phyloP scores from a whole-genome alignment of 1,140 invertebrate species.

The Eubasilissa regina region DNA sequence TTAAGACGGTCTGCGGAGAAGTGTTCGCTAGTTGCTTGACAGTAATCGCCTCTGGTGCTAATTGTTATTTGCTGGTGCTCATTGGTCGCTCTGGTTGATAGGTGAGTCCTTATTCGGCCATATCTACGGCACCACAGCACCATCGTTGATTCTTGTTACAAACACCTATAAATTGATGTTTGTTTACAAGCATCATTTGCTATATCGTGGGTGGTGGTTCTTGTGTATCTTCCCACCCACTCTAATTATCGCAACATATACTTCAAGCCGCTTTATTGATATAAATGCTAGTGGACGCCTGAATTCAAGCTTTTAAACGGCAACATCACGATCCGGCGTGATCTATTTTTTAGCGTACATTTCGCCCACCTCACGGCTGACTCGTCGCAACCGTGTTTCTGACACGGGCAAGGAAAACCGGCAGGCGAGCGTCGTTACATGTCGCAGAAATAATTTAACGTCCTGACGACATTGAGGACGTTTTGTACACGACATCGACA shows the following conservation, averaged over 20 bases:
- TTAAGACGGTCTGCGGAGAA: too few relatives aligned
- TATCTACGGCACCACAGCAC: too few relatives aligned
- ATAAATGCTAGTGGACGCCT: slow-evolving; percentile 20
- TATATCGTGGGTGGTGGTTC: slow-evolving; percentile 24
- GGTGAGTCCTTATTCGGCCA: too few relatives aligned
- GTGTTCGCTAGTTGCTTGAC: too few relatives aligned
- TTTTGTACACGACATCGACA: not conserved
- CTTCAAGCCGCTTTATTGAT: slow-evolving; percentile 10
- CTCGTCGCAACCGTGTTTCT: not conserved
- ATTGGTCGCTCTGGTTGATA: too few relatives aligned
- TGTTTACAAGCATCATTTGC: not conserved
- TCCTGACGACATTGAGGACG: slow-evolving; percentile 1
- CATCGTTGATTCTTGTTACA: too few relatives aligned
- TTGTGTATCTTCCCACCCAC: slow-evolving; percentile 2
- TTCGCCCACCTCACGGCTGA: not conserved
- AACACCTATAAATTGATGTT: too few relatives aligned
- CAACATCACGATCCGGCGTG: slow-evolving; percentile 22
- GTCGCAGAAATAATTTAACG: not conserved
- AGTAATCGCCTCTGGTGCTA: too few relatives aligned
- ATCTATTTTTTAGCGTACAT: slow-evolving; percentile 18
- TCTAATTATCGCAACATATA: slow-evolving; percentile 22
- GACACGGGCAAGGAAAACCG: not conserved
- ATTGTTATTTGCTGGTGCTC: too few relatives aligned
- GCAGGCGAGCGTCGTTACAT: not conserved
- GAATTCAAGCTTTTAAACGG: slow-evolving; percentile 7